Percentiles rank a stretch among this genome's conserved stretches.
Conservation (phyloP, 2,797 vertebrate species). For the Labroides dimidiatus region DNA sequence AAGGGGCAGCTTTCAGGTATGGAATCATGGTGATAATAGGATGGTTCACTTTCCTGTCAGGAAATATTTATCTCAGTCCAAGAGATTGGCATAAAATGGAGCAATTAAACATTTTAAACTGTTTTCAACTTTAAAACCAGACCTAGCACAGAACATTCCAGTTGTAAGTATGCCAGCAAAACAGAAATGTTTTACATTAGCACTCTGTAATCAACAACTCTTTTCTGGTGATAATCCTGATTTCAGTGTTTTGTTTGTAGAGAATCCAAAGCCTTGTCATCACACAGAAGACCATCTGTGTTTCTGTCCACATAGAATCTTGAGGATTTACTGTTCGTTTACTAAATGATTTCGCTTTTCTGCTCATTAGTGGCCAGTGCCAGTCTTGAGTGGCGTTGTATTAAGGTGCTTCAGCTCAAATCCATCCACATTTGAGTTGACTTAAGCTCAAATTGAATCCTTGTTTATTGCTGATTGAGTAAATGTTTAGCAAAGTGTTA, state of each 20-base stretch:
- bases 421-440: slow-evolving; percentile 20
- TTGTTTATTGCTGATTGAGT: slow-evolving; percentile 23
- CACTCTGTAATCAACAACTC: background rate
- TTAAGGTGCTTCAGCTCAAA: slow-evolving; percentile 20
- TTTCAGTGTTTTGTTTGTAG: slow-evolving; percentile 24
- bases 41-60: background rate
- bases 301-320: slow-evolving; percentile 17
- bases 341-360: slow-evolving; percentile 11
- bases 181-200: background rate
- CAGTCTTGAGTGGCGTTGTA: background rate
- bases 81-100: background rate
- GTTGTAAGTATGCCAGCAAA: background rate
- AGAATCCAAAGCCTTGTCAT: slow-evolving; percentile 13
- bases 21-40: background rate
- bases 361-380: background rate
- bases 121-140: background rate
- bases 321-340: slow-evolving; percentile 27
- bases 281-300: slow-evolving; percentile 1
- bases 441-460: slow-evolving; percentile 18
- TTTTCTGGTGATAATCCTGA: slow-evolving; percentile 7
- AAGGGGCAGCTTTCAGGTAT: background rate
- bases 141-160: background rate
- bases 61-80: slow-evolving; percentile 2
- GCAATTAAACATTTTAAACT: background rate
- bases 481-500: slow-evolving; percentile 17